Evolutionary conservation across 2,888 invertebrate genomes (phyloP).

Genomic region (Merodon equestris): DNA sequence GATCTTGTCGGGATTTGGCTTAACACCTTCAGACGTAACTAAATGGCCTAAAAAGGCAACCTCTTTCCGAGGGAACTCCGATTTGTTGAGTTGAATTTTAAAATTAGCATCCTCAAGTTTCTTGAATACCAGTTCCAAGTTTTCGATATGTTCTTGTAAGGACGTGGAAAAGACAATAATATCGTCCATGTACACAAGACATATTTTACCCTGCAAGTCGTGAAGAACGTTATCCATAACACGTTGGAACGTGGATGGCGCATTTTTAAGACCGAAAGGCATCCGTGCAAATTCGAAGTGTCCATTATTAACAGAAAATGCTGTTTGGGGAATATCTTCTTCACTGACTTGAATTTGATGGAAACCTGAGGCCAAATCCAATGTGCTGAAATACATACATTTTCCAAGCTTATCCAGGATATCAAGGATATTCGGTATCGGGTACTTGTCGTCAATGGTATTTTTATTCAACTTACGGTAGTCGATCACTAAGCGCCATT

Average conservation of each 20-base stretch:
- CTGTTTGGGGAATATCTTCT: slow-evolving; percentile 21
- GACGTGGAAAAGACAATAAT: slow-evolving; percentile 5
- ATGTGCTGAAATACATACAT: slow-evolving; percentile 27
- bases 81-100: slow-evolving; percentile 15
- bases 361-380: slow-evolving; percentile 29
- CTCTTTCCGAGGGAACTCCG: slow-evolving; percentile 13
- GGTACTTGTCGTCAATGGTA: slow-evolving; percentile 23
- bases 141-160: slow-evolving; percentile 18
- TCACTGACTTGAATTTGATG: slow-evolving; percentile 21
- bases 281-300: slow-evolving; percentile 13
- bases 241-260: slow-evolving; percentile 9
- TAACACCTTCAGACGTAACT: slow-evolving; percentile 16
- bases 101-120: slow-evolving; percentile 7
- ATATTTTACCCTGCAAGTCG: slow-evolving; percentile 20
- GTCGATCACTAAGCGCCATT: slow-evolving; percentile 51
- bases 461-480: slow-evolving; percentile 23
- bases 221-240: slow-evolving; percentile 14
- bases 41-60: slow-evolving; percentile 13
- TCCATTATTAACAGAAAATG: slow-evolving; percentile 7
- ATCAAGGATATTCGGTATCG: slow-evolving; percentile 44
- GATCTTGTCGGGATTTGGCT: slow-evolving; percentile 28
- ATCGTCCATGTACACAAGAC: slow-evolving; percentile 2
- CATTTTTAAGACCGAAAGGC: slow-evolving; percentile 3
- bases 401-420: slow-evolving; percentile 36
- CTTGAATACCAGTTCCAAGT: slow-evolving; percentile 1